Conservation (phyloP, 2,113 vertebrate genomes). For the Laticauda colubrina region DNA sequence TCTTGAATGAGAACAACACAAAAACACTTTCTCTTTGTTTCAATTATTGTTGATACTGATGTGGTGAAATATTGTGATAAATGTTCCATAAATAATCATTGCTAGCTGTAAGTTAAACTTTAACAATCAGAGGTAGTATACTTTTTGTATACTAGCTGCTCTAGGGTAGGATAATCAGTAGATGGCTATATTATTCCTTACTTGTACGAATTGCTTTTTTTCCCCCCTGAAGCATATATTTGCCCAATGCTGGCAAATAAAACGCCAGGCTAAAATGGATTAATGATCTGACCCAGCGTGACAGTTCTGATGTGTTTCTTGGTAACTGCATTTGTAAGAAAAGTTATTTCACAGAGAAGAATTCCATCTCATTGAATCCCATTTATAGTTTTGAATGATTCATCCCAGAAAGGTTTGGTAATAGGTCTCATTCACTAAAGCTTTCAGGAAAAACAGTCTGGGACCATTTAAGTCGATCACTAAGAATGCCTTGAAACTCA, state of each 20-base stretch:
- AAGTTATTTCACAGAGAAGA: constrained; percentile 26
- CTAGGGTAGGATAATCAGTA: neutral
- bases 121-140: neutral
- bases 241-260: neutral
- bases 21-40: neutral
- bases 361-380: constrained; percentile 15
- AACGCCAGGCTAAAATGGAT: neutral
- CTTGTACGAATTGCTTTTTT: neutral
- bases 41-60: neutral
- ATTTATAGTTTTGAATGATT: constrained; percentile 46
- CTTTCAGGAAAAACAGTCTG: constrained; percentile 55
- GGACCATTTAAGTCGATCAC: constrained; percentile 43
- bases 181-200: neutral
- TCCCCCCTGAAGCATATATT: neutral
- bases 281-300: constrained; percentile 10
- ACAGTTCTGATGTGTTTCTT: neutral
- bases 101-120: neutral
- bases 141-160: neutral
- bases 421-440: constrained; percentile 28
- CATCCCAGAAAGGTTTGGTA: constrained; percentile 49
- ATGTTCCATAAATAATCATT: neutral
- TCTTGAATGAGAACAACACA: neutral
- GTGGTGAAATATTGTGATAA: neutral
- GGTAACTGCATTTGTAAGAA: neutral
- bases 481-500: constrained; percentile 46